A percentile compares a stretch with the other conserved stretches of the same genome.
Evolutionary conservation across 2,888 invertebrate genomes (phyloP).

Genomic region (Suillia variegata): DNA sequence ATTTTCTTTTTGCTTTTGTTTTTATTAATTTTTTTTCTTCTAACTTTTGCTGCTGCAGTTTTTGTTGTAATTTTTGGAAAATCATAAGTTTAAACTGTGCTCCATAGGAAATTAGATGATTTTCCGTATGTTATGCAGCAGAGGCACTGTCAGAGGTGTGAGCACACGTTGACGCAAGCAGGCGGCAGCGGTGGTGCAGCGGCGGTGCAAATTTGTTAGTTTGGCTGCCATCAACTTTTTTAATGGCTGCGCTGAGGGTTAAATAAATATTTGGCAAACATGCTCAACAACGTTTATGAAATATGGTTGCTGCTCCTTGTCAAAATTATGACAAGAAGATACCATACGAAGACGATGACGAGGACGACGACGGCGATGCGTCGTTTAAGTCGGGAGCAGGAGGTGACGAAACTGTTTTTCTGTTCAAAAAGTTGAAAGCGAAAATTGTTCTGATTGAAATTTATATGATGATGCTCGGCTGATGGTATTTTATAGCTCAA

Average conservation of each 20-base stretch:
- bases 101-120: background rate
- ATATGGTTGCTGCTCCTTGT: background rate
- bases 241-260: too few relatives aligned
- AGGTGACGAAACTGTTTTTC: background rate
- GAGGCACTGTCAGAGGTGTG: background rate
- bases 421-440: background rate
- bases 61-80: too few relatives aligned
- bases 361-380: too few relatives aligned
- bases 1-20: background rate
- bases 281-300: too few relatives aligned
- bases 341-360: too few relatives aligned
- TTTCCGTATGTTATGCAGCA: background rate
- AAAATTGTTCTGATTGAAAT: constrained; percentile 1
- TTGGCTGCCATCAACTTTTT: too few relatives aligned
- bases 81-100: too few relatives aligned
- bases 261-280: too few relatives aligned
- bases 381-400: too few relatives aligned
- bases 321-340: background rate
- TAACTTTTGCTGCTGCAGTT: background rate
- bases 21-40: background rate
- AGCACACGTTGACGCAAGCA: background rate
- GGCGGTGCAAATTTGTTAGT: background rate
- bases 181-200: background rate
- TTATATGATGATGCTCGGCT: too few relatives aligned
- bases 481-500: background rate